Conservation (phyloP, 2,797 vertebrate species). For the Triplophysa bombifrons region DNA sequence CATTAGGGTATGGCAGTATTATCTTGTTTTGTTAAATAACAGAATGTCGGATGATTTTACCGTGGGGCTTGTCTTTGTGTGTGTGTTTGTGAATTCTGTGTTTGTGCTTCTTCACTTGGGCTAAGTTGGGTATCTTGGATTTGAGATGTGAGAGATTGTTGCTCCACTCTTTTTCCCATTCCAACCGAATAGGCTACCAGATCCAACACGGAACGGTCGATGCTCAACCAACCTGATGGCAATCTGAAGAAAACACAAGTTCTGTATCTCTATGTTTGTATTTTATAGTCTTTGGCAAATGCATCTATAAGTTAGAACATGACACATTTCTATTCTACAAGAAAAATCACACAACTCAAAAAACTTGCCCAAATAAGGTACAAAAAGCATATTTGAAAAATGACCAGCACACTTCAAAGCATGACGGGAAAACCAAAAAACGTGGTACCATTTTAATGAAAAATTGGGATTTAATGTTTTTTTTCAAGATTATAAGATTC, state of each 20-base stretch:
- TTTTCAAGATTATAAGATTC: no score
- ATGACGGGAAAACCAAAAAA: no score
- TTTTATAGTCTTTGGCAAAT: neutral
- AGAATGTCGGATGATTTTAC: slow-evolving; percentile 22
- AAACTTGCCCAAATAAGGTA: no score
- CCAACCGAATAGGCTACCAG: slow-evolving; percentile 87
- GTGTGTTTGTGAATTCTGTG: slow-evolving; percentile 20
- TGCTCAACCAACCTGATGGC: slow-evolving; percentile 91
- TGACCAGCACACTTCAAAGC: no score
- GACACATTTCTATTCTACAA: neutral
- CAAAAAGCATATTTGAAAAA: no score
- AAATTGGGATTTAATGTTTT: no score
- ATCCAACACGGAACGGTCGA: slow-evolving; percentile 88
- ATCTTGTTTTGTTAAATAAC: neutral
- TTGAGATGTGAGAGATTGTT: slow-evolving; percentile 21
- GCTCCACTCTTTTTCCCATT: slow-evolving; percentile 77
- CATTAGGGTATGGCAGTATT: neutral
- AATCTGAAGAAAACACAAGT: slow-evolving; percentile 70
- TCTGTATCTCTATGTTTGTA: neutral
- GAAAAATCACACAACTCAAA: neutral
- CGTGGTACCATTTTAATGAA: no score
- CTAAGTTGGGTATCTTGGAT: slow-evolving; percentile 28
- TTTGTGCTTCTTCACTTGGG: slow-evolving; percentile 38
- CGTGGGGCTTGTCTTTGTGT: slow-evolving; percentile 45
- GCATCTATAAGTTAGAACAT: neutral